Percentiles rank a stretch among this genome's conserved stretches.
These are phyloP conservation scores for Cromileptes altivelis DNA, from an alignment of 2,113 vertebrate species.

Conservation along the genomic window DNA sequence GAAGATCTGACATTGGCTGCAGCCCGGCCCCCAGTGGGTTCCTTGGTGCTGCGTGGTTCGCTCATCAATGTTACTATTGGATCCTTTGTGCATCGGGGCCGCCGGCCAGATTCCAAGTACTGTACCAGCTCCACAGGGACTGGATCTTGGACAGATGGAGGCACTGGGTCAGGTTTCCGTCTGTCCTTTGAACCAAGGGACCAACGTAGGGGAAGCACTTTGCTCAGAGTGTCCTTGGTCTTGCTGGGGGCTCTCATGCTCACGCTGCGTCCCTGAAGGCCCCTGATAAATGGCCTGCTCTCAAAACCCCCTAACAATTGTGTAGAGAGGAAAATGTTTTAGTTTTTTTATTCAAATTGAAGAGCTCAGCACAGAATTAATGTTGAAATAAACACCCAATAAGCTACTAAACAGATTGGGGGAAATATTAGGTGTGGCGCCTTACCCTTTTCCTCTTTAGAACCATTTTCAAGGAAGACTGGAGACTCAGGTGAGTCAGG, in stretches of 20 bases:
- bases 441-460: conserved; percentile 83
- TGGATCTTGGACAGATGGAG: conserved; percentile 53
- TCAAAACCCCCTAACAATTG: conserved; percentile 82
- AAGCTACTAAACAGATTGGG: background rate
- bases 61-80: conserved; percentile 78
- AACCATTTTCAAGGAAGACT: conserved; percentile 71
- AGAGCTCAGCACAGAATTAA: background rate
- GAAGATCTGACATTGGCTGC: conserved; percentile 26
- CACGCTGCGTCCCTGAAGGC: conserved; percentile 85
- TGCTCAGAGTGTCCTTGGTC: conserved; percentile 80
- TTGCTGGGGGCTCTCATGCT: conserved; percentile 86
- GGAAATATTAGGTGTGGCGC: background rate
- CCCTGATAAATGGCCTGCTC: conserved; percentile 80
- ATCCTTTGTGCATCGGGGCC: conserved; percentile 89
- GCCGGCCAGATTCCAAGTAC: conserved; percentile 91
- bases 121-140: conserved; percentile 87
- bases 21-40: conserved; percentile 50
- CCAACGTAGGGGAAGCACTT: conserved; percentile 86
- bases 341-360: conserved; percentile 6
- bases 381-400: background rate
- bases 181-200: conserved; percentile 86
- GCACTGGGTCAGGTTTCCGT: conserved; percentile 69
- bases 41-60: conserved; percentile 75
- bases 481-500: conserved; percentile 82
- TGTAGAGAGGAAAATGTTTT: conserved; percentile 8